phyloP scores from a whole-genome alignment of 2,113 vertebrate species.

The Stegostoma tigrinum region DNA sequence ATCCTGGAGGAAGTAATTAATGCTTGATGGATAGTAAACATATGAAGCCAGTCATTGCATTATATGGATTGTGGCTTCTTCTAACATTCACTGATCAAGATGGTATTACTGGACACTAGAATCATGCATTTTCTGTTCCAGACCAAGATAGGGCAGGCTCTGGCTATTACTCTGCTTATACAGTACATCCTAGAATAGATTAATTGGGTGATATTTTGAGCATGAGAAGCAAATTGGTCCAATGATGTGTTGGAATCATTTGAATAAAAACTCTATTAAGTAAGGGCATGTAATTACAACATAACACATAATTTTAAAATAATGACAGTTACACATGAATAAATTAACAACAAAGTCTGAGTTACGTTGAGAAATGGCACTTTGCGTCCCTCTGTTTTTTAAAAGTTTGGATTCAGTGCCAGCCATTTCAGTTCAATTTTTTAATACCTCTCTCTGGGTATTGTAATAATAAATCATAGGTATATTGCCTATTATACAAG shows the following conservation, averaged over 20 bases:
- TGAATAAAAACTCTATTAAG: conserved; percentile 4
- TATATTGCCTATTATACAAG: not conserved
- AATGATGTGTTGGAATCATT: not conserved
- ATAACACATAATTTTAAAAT: too few relatives aligned
- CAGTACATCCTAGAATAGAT: not conserved
- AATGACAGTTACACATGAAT: not conserved
- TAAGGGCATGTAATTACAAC: not conserved
- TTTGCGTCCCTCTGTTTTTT: not conserved
- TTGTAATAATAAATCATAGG: not conserved
- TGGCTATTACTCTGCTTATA: not conserved
- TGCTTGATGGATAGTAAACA: conserved; percentile 31
- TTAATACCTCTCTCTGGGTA: not conserved
- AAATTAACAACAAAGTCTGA: not conserved
- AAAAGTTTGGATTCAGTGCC: not conserved
- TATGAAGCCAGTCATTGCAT: conserved; percentile 25
- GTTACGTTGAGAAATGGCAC: not conserved
- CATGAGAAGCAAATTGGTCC: not conserved
- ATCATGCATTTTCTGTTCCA: not conserved
- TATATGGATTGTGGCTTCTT: conserved; percentile 21
- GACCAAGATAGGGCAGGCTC: not conserved
- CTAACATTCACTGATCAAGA: conserved; percentile 21
- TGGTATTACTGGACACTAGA: not conserved
- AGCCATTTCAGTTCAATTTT: not conserved
- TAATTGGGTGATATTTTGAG: not conserved
- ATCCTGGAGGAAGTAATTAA: not conserved